Conservation (phyloP, 1,140 invertebrate genomes). For the Oscheius sp. region DNA sequence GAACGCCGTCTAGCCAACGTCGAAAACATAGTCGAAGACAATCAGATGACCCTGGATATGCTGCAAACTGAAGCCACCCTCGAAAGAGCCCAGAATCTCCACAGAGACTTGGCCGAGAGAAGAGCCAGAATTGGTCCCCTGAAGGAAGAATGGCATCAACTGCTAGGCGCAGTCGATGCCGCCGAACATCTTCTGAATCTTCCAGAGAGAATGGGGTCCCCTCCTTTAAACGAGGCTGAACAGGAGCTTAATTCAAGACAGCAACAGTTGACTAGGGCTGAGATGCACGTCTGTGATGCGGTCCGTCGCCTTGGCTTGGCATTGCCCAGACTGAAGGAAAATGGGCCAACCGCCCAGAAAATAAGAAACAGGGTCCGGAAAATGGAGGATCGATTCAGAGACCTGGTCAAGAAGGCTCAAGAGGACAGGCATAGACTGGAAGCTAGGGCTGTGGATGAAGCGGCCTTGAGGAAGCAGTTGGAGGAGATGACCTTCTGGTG, state of each 20-base stretch:
- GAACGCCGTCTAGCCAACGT: constrained; percentile 15
- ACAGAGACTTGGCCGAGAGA: neutral
- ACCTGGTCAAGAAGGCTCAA: constrained; percentile 3
- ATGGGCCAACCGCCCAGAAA: neutral
- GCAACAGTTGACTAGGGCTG: neutral
- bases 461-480: constrained; percentile 42
- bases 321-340: constrained; percentile 18
- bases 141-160: neutral
- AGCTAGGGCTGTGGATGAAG: constrained; percentile 42
- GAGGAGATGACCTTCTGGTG: constrained; percentile 51
- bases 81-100: neutral
- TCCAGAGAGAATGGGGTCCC: neutral
- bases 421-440: constrained; percentile 33
- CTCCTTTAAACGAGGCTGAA: neutral
- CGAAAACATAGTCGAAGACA: constrained; percentile 37
- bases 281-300: constrained; percentile 5
- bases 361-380: constrained; percentile 5
- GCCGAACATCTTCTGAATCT: neutral
- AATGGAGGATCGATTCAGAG: constrained; percentile 19
- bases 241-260: neutral
- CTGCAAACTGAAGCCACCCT: constrained; percentile 44
- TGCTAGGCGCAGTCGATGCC: neutral
- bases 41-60: constrained; percentile 51
- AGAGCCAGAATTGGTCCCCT: neutral
- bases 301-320: neutral